Percentiles rank a stretch among this genome's conserved stretches.
phyloP scores from a whole-genome alignment of 2,797 vertebrate genomes.

The Ara ararauna region DNA sequence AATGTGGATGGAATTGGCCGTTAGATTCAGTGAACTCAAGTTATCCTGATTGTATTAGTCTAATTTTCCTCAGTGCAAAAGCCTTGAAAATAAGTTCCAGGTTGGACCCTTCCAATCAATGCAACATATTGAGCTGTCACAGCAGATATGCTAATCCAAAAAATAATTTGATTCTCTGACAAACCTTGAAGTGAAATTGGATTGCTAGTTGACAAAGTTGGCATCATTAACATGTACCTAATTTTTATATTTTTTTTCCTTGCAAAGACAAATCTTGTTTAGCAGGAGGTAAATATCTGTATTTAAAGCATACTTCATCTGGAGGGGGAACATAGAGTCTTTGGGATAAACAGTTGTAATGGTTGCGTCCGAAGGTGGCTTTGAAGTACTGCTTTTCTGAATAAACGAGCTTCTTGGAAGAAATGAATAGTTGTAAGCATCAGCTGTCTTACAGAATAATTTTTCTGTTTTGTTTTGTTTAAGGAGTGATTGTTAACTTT shows the following conservation, averaged over 20 bases:
- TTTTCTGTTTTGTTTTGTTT: not conserved
- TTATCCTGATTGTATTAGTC: not conserved
- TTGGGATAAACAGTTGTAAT: not conserved
- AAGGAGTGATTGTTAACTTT: not conserved
- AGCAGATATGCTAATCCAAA: slow-evolving; percentile 30
- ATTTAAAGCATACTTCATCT: not conserved
- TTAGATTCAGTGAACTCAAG: slow-evolving; percentile 1
- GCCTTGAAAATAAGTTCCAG: slow-evolving; percentile 13
- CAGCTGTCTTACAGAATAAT: not conserved
- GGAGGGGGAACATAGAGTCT: not conserved
- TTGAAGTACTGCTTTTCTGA: not conserved
- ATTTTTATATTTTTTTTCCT: not conserved
- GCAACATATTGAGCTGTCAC: slow-evolving; percentile 30
- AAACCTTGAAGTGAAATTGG: slow-evolving; percentile 41
- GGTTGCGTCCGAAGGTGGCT: not conserved
- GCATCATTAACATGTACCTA: not conserved
- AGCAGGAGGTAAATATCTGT: not conserved
- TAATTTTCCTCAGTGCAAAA: not conserved
- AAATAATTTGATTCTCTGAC: slow-evolving; percentile 21
- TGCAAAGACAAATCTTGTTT: not conserved
- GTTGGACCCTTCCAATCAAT: slow-evolving; percentile 18
- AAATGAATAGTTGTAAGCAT: not conserved
- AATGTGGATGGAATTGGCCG: not conserved
- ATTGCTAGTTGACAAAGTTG: slow-evolving; percentile 18
- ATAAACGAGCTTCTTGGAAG: not conserved